Percentiles rank a stretch among this genome's conserved stretches.
phyloP scores from a whole-genome alignment of 2,888 invertebrate genomes.

The Leuctra nigra region DNA sequence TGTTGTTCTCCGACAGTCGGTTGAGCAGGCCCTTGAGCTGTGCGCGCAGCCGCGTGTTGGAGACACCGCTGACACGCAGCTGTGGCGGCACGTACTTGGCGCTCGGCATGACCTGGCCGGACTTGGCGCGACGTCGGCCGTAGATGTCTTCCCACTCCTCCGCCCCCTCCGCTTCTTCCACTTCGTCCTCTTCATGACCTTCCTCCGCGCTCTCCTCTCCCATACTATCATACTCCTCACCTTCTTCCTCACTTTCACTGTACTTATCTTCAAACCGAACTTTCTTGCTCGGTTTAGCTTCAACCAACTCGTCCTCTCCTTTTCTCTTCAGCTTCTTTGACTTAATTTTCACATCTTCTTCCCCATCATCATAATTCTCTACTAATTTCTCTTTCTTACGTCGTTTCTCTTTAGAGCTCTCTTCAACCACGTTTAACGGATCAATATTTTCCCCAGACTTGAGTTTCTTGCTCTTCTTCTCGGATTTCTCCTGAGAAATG shows the following conservation, averaged over 20 bases:
- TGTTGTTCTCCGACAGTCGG: constrained; percentile 78
- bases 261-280: background rate
- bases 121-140: constrained; percentile 72
- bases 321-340: constrained; percentile 18
- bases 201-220: constrained; percentile 25
- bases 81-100: constrained; percentile 72
- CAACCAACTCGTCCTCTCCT: background rate
- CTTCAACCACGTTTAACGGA: too few species aligned
- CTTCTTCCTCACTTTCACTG: constrained; percentile 13
- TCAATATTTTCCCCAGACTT: too few species aligned
- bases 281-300: constrained; percentile 1
- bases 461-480: too few species aligned
- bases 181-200: constrained; percentile 27
- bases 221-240: constrained; percentile 22
- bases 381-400: too few species aligned
- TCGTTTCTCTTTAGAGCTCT: too few species aligned
- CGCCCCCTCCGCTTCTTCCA: constrained; percentile 28
- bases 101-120: constrained; percentile 68
- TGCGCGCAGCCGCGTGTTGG: constrained; percentile 59
- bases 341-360: constrained; percentile 8
- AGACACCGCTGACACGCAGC: constrained; percentile 51
- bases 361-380: constrained; percentile 5
- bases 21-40: constrained; percentile 86
- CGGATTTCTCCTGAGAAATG: background rate
- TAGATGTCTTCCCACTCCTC: constrained; percentile 85